Conservation (phyloP, 2,113 vertebrate genomes). For the Rousettus leschenaultii region DNA sequence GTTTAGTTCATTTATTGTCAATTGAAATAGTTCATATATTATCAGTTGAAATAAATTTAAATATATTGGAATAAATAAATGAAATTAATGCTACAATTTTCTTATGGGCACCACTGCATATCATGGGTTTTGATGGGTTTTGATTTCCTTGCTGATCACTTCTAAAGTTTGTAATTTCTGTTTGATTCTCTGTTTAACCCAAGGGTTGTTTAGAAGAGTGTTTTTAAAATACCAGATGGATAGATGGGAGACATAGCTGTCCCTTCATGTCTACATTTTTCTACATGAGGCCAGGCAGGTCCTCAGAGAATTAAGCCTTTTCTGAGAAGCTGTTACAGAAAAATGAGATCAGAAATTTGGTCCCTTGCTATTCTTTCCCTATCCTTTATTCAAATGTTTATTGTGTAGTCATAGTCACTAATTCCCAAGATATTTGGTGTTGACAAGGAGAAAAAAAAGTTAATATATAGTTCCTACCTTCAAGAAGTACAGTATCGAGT, state of each 20-base stretch:
- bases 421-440: not conserved
- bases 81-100: not conserved
- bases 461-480: not conserved
- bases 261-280: not conserved
- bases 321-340: not conserved
- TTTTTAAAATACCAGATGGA: slow-evolving; percentile 7
- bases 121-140: not conserved
- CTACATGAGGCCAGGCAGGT: not conserved
- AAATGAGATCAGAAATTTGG: not conserved
- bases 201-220: slow-evolving; percentile 14
- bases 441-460: slow-evolving; percentile 12
- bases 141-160: slow-evolving; percentile 27
- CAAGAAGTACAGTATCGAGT: not conserved
- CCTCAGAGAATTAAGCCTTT: not conserved
- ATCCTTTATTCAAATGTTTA: not conserved
- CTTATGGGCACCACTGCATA: not conserved
- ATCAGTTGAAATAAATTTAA: not conserved
- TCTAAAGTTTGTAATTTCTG: slow-evolving; percentile 40
- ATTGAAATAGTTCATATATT: not conserved
- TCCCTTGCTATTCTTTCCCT: not conserved
- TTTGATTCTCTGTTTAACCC: slow-evolving; percentile 33
- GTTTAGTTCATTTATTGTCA: not conserved
- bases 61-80: slow-evolving; percentile 23
- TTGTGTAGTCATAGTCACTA: not conserved
- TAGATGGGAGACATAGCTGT: not conserved